Evolutionary conservation across 1,140 invertebrate species (phyloP).

Genomic region (Psix sp.): DNA sequence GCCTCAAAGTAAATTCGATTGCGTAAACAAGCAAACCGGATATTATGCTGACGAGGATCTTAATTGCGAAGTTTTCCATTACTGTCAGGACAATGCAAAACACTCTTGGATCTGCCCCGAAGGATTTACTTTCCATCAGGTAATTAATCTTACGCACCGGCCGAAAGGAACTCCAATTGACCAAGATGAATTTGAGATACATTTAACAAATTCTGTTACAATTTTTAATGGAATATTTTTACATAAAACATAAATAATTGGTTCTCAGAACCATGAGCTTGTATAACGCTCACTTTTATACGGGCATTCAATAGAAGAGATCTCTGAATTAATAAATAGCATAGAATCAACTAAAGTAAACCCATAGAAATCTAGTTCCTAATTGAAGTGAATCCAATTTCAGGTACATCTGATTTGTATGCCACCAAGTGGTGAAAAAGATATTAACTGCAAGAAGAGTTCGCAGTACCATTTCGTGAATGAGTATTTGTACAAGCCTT

Average conservation of each 20-base stretch:
- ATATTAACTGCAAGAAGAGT: conserved; percentile 93
- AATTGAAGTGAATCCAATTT: too few species aligned
- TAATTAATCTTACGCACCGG: conserved; percentile 66
- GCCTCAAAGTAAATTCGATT: conserved; percentile 90
- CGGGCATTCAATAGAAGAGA: too few species aligned
- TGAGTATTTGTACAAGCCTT: conserved; percentile 92
- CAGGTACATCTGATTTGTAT: conserved; percentile 94
- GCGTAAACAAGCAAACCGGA: conserved; percentile 87
- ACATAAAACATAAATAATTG: conserved; percentile 43
- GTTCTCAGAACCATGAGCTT: background rate
- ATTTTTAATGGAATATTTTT: too few species aligned
- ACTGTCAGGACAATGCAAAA: conserved; percentile 92
- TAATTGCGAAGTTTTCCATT: conserved; percentile 95
- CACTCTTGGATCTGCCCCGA: conserved; percentile 96
- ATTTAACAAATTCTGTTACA: too few species aligned
- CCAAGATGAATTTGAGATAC: conserved; percentile 36
- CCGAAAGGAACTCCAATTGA: conserved; percentile 34
- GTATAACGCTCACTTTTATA: too few species aligned
- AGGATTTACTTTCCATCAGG: conserved; percentile 94
- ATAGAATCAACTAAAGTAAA: too few species aligned
- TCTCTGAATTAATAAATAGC: too few species aligned
- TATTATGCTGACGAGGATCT: conserved; percentile 95
- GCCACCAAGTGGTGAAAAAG: conserved; percentile 85
- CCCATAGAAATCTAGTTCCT: too few species aligned
- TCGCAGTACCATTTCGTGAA: conserved; percentile 95